Evolutionary conservation across 2,888 invertebrate species (phyloP), one percentile per base, ranked within the genome.

Genomic region (Polydrusus cervinus): DNA sequence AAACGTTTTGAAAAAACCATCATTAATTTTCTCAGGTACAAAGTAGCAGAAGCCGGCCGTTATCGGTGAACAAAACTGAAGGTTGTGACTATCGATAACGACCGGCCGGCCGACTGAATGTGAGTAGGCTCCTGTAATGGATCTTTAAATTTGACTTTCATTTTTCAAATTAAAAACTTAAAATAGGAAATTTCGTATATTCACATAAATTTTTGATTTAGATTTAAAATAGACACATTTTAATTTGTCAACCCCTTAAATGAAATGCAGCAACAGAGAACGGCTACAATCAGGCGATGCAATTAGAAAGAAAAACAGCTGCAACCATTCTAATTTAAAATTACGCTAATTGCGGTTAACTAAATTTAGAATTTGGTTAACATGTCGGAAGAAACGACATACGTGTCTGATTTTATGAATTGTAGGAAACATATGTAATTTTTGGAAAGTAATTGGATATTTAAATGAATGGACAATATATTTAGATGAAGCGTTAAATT

Each of bases 241-340:
- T 8, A 10, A 34, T 34, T 34, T 34, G 34, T 34, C 34, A 34
- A 34, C 34, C 34, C 34, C 7, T 13, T 43, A 43, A 62, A 62
- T 10, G n/a, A 45, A 9, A 45, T 8, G 18, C 45, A 30, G 25
- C 14, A 18, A 30, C n/a, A 5, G 38, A 67, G 55, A 67, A 53
- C 53, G 51, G 40, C 38, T 51, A 16, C 67, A 38, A 10, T 11
- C 9, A 66, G 30, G 34, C 49, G 49, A 49, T 7, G 68, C 53
- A 57, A 57, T 69, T 69, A 69, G 68, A 60, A 3, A 8, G 30
- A 45, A 34, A 10, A 69, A 69, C 57, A 69, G 68, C 57, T 69
- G 68, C 67, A 10, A 55, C 20, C 55, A 14, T 57, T 69, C 57
- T 16, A 60, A 69, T 69, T 69, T 69, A 69, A 69, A 69, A 43